Evolutionary conservation across 2,113 vertebrate species (phyloP).

Genomic region (Callaeas wilsoni): DNA sequence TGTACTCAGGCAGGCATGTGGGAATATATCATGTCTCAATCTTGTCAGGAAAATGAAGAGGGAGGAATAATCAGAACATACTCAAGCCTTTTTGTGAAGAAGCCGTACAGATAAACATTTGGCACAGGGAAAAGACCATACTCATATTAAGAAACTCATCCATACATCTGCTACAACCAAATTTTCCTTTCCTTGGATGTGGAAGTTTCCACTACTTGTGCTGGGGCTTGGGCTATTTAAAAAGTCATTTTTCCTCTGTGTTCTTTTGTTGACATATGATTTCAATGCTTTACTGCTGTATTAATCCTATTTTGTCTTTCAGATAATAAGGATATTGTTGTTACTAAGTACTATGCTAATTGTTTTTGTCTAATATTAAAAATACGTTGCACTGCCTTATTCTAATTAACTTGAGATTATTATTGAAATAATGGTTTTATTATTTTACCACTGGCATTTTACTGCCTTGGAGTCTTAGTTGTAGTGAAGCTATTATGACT

Average conservation of each 20-base stretch:
- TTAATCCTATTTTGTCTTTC: conserved; percentile 58
- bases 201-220: background rate
- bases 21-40: background rate
- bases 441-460: conserved; percentile 53
- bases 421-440: conserved; percentile 63
- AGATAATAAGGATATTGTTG: conserved; percentile 52
- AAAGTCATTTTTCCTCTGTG: background rate
- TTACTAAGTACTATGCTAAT: conserved; percentile 52
- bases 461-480: conserved; percentile 39
- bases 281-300: background rate
- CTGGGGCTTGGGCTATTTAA: background rate
- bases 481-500: conserved; percentile 54
- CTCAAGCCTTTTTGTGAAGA: conserved; percentile 5
- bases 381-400: conserved; percentile 25
- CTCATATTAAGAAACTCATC: background rate
- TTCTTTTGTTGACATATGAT: conserved; percentile 2
- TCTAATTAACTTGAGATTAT: conserved; percentile 63
- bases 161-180: background rate
- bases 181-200: background rate
- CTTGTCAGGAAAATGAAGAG: background rate
- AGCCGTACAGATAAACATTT: conserved; percentile 15
- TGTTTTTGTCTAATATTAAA: conserved; percentile 61
- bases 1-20: background rate
- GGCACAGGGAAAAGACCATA: background rate
- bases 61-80: conserved; percentile 16